Base-by-base conservation (phyloP, 92 coral and sea anemone species). In the Parazoanthus darwini region DNA sequence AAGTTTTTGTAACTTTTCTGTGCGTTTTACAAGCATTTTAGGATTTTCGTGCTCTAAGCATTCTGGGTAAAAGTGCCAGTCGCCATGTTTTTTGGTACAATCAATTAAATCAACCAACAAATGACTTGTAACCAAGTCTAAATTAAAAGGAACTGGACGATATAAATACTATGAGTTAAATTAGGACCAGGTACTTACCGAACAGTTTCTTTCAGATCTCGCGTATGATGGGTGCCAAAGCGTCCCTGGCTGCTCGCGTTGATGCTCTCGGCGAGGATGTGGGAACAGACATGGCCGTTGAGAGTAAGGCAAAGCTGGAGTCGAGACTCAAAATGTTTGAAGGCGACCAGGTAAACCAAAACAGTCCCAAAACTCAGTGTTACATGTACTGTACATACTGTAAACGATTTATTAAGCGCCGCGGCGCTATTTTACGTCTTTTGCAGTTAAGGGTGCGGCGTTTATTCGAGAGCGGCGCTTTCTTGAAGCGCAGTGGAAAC, bases 251-350 rank as follows among this genome's bases (percentile, higher is more conserved):
- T 13, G 95, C 93, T 6, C 90, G 99, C 46, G 99, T 97, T 8
- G 99, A 97, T 90, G 99, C 99, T 37, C 94, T 97, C 36, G 99
- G 97, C 38, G 99, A 97, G 84, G 99, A 97, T 82, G 89, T 89
- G 11, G 94, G 86, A 22, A 89, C 94, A 36, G 95, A 96, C 15
- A 91, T 97, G 94, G 99, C 97, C 1, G 86, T 94, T 87, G 98
- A 94, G 77, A 92, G 44, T 80, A 92, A 92, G 80, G 98, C 98
- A 39, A 95, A 94, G 88, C 92, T 97, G 33, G 99, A 97, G 91
- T 70, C 94, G 58, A 95, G 99, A 87, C 90, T 97, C 26, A 96
- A 94, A 74, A 82, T 91, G 88, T 92, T 97, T 89, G 99, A 97
- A 79, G 95, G 95, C 26, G 96, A 93, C 48, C 98, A 97, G 96